Evolutionary conservation across 2,888 invertebrate species (phyloP).

Genomic region (Aleiodes testaceus): DNA sequence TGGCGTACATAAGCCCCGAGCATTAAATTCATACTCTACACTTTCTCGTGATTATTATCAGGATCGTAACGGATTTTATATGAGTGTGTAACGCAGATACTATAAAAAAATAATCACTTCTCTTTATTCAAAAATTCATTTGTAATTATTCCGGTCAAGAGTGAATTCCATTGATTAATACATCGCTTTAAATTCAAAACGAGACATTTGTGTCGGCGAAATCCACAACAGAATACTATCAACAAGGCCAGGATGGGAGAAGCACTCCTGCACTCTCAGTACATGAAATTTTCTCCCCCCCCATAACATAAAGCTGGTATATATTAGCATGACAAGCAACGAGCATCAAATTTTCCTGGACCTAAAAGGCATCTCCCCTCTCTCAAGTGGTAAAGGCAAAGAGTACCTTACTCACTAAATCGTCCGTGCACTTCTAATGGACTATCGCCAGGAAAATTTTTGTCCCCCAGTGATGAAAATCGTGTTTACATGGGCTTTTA

Average conservation of each 20-base stretch:
- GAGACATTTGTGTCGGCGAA: no score
- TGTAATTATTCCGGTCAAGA: no score
- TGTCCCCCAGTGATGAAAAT: conserved; percentile 49
- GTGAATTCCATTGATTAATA: no score
- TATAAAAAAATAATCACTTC: neutral
- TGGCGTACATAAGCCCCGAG: conserved; percentile 15
- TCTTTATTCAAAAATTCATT: neutral
- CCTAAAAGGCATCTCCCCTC: conserved; percentile 62
- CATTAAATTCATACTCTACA: conserved; percentile 37
- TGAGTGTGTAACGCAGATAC: neutral
- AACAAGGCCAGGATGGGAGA: conserved; percentile 31
- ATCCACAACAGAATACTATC: conserved; percentile 17
- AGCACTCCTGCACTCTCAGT: conserved; percentile 16
- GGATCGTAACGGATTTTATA: conserved; percentile 29
- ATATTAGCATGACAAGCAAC: conserved; percentile 71
- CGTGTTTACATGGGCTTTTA: neutral
- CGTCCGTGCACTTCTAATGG: conserved; percentile 71
- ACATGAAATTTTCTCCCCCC: conserved; percentile 11
- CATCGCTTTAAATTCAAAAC: no score
- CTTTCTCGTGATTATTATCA: conserved; percentile 44
- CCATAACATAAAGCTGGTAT: conserved; percentile 57
- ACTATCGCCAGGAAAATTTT: conserved; percentile 64
- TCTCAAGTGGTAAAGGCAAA: conserved; percentile 41
- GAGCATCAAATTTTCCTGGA: conserved; percentile 69
- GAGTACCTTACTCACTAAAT: conserved; percentile 62